Evolutionary conservation across 2,113 vertebrate genomes (phyloP).

Genomic region (Anolis carolinensis): DNA sequence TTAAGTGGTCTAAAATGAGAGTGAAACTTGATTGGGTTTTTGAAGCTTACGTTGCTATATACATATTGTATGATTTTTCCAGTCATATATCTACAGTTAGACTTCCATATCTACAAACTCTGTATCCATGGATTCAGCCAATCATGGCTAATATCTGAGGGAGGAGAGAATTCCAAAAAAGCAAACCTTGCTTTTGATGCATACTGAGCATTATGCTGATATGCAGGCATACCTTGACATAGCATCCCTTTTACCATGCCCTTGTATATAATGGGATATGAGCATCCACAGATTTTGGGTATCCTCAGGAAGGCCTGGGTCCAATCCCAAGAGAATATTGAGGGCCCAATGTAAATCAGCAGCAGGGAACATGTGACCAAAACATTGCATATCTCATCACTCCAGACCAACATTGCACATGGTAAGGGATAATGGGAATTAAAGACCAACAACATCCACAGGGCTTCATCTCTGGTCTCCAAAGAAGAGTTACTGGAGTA

Average conservation of each 20-base stretch:
- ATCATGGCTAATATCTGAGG: too few species aligned
- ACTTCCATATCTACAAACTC: too few species aligned
- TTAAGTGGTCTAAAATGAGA: too few species aligned
- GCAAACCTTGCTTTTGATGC: too few species aligned
- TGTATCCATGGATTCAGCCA: too few species aligned
- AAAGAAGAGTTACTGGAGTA: background rate
- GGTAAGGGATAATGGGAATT: background rate
- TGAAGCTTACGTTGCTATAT: background rate
- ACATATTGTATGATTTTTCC: background rate
- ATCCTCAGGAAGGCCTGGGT: too few species aligned
- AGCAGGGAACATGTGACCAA: background rate
- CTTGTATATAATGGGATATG: too few species aligned
- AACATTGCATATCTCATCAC: background rate
- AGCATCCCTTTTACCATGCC: too few species aligned
- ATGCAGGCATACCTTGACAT: background rate
- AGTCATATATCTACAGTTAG: background rate
- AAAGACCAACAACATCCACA: background rate
- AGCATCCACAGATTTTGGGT: too few species aligned
- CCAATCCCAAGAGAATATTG: too few species aligned
- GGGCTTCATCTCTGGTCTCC: background rate
- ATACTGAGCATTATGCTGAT: too few species aligned
- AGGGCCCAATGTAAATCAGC: background rate
- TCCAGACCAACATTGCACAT: background rate
- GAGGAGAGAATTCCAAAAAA: too few species aligned
- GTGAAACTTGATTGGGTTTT: background rate